Percentiles rank a stretch among this genome's conserved stretches.
Evolutionary conservation across 2,888 invertebrate species (phyloP).

Genomic region (Drosophila rubida): DNA sequence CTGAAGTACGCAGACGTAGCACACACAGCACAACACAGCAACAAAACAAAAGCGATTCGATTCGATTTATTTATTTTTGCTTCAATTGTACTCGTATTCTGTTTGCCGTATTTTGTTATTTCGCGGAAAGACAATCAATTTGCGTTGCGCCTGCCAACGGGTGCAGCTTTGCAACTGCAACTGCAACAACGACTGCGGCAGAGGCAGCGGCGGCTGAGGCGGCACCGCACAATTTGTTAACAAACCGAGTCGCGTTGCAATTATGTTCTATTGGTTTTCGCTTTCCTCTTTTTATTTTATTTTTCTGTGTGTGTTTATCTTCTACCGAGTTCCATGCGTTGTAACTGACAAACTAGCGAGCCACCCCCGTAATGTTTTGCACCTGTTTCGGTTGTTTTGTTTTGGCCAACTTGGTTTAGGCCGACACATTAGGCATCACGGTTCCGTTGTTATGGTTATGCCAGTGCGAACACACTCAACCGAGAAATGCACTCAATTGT

Average conservation of each 20-base stretch:
- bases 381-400: slow-evolving; percentile 74
- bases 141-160: slow-evolving; percentile 54
- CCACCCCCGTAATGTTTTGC: slow-evolving; percentile 67
- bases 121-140: slow-evolving; percentile 50
- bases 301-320: background rate
- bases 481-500: slow-evolving; percentile 31
- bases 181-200: slow-evolving; percentile 27
- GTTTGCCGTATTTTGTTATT: slow-evolving; percentile 16
- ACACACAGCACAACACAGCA: slow-evolving; percentile 6
- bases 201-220: slow-evolving; percentile 27
- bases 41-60: background rate
- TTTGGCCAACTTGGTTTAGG: slow-evolving; percentile 69
- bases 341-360: slow-evolving; percentile 17
- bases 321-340: slow-evolving; percentile 7
- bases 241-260: slow-evolving; percentile 51
- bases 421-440: slow-evolving; percentile 27
- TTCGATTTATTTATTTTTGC: slow-evolving; percentile 30
- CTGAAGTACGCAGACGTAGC: slow-evolving; percentile 40
- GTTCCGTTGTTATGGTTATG: slow-evolving; percentile 73
- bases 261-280: slow-evolving; percentile 68
- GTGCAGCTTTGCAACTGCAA: slow-evolving; percentile 63
- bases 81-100: slow-evolving; percentile 1
- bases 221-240: slow-evolving; percentile 45
- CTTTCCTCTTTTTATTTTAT: slow-evolving; percentile 2
- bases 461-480: slow-evolving; percentile 42